These are phyloP conservation scores for Papilio demoleus DNA, from an alignment of 2,888 invertebrate genomes.

Conservation along the genomic window DNA sequence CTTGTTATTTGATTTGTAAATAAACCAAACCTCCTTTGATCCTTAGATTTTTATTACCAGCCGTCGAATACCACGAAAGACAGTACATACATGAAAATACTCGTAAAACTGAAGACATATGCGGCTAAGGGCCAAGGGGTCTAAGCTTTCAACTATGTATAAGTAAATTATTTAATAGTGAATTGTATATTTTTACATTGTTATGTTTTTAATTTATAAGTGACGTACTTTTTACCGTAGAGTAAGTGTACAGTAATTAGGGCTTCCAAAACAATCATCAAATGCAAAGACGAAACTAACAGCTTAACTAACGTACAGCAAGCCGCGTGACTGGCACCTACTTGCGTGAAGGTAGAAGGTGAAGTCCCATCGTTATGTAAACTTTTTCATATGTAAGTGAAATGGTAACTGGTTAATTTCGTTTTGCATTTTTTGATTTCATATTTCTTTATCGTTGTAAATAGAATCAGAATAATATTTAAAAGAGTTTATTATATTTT, in stretches of 20 bases:
- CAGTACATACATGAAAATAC: no score
- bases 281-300: background rate
- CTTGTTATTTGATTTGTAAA: background rate
- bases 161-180: conserved; percentile 5
- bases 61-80: no score
- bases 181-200: background rate
- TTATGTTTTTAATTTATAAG: background rate
- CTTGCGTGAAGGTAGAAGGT: no score
- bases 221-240: background rate
- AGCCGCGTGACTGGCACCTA: no score
- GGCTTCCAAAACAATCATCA: conserved; percentile 4
- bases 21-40: no score
- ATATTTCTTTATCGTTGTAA: background rate
- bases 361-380: no score
- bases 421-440: background rate
- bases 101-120: no score
- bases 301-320: no score
- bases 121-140: no score
- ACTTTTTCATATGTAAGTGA: no score
- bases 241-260: background rate
- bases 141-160: no score
- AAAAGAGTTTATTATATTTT: conserved; percentile 11
- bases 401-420: background rate
- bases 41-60: no score
- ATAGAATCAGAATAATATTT: background rate